These are phyloP conservation scores for Hyla sarda DNA, from an alignment of 2,113 vertebrate species.

Conservation along the genomic window DNA sequence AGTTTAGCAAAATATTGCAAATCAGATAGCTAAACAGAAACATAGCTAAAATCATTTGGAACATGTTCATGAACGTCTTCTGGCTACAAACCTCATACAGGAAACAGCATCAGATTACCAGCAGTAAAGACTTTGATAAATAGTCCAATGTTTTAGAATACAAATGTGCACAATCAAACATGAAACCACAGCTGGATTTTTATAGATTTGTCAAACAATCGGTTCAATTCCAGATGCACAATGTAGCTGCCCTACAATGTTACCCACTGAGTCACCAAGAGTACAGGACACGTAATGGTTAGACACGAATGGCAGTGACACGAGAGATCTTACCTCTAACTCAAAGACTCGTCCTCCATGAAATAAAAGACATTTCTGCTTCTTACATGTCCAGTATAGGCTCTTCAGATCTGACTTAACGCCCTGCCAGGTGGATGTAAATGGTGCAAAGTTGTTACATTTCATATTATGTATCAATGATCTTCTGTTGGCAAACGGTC, in stretches of 20 bases:
- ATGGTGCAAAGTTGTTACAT: not conserved
- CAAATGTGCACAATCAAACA: constrained; percentile 48
- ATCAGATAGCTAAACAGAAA: not conserved
- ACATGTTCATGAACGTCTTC: constrained; percentile 24
- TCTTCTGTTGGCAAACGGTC: not conserved
- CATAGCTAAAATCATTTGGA: constrained; percentile 10
- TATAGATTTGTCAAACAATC: constrained; percentile 36
- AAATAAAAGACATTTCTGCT: not conserved
- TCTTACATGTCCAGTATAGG: not conserved
- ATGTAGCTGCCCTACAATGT: constrained; percentile 6
- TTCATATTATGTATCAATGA: not conserved
- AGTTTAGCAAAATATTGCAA: not conserved
- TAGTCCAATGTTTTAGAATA: constrained; percentile 42
- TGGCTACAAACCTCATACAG: constrained; percentile 41
- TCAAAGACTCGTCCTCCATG: constrained; percentile 2
- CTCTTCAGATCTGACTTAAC: not conserved
- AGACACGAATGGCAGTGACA: not conserved
- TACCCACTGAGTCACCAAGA: constrained; percentile 23
- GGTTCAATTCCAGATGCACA: not conserved
- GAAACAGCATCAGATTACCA: constrained; percentile 48
- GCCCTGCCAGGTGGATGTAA: not conserved
- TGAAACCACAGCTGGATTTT: constrained; percentile 12
- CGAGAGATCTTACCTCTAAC: constrained; percentile 23
- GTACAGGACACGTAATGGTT: not conserved
- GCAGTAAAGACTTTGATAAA: constrained; percentile 48